Evolutionary conservation across 2,888 invertebrate genomes (phyloP).

Genomic region (Drosophila buzzatii): DNA sequence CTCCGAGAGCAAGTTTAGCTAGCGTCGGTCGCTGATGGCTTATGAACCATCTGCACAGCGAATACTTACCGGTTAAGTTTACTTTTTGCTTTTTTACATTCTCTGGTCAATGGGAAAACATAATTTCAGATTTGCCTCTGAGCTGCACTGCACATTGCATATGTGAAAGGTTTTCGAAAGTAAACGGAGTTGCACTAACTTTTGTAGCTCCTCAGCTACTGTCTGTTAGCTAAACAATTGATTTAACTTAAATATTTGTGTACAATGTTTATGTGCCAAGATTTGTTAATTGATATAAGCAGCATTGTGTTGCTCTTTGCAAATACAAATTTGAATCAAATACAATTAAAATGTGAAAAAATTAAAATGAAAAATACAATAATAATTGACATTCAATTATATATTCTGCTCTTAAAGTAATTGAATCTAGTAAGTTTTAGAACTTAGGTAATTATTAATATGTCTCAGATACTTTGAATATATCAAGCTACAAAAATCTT

Average conservation of each 20-base stretch:
- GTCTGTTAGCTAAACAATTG: not conserved
- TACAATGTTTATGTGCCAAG: not conserved
- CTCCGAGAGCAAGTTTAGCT: slow-evolving; percentile 45
- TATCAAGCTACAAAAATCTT: no score
- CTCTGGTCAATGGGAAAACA: slow-evolving; percentile 36
- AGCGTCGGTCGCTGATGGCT: slow-evolving; percentile 34
- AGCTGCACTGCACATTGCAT: slow-evolving; percentile 21
- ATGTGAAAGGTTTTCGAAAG: slow-evolving; percentile 52
- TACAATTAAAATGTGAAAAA: no score
- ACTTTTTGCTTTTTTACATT: slow-evolving; percentile 39
- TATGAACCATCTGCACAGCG: slow-evolving; percentile 49
- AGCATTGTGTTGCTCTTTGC: not conserved
- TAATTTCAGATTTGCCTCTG: slow-evolving; percentile 51
- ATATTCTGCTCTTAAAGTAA: no score
- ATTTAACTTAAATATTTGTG: not conserved
- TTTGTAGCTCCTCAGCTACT: slow-evolving; percentile 21
- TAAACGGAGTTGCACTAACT: slow-evolving; percentile 29
- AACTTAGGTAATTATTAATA: no score
- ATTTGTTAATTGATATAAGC: not conserved
- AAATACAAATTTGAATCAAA: no score
- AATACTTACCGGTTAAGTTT: slow-evolving; percentile 56
- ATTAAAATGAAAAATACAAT: no score
- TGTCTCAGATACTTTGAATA: no score
- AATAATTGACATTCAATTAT: no score
- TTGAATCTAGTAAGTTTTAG: no score